Evolutionary conservation across 2,113 vertebrate species (phyloP), one percentile per base, ranked within the genome.

Genomic region (Tretioscincus oriximinensis): DNA sequence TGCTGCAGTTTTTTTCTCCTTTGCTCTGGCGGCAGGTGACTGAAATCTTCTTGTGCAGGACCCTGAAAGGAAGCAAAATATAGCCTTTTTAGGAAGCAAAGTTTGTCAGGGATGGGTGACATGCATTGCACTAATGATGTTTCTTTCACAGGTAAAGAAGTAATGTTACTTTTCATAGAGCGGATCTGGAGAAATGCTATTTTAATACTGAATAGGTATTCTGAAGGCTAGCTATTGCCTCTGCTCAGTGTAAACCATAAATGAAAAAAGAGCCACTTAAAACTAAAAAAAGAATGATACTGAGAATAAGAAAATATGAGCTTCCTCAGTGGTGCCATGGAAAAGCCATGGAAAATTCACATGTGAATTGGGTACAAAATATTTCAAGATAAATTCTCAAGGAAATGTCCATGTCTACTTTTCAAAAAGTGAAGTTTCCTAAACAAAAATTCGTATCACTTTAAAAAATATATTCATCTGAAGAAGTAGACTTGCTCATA

Each of bases 1-100:
- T 98, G 98, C 85, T 98, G 98, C 78, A 99, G 94, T 91, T 96
- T 97, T 93, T 99, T 99, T 81, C 98, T 97, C 87, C 98, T 96
- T 90, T 99, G 98, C 87, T 99, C 98, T 16, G 98, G 98, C 10
- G 98, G 98, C 78, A 99, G 95, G 84, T 99, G 98, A 93, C 98
- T 99, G 88, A 97, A 99, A 90, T 99, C 98, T 92, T 99, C 98
- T 72, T 97, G 90, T 47, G 97, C 96, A 24, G 97, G 96, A 14
- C 98, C 97, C 98, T 99, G 93, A 71, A 94, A 92, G 85, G 81
- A 94, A 87, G 10, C 87, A 72, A 87, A 87, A 77, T 18, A 12
- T 80, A 18, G 5, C 54, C 80, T 87, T 83, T 87, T 83, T 87
- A 58, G n/a, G 24, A 9, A 81, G 7, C 8, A 82, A 28, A 66